Base-by-base conservation (phyloP, 2,888 invertebrate species). In the Syrphus vitripennis region DNA sequence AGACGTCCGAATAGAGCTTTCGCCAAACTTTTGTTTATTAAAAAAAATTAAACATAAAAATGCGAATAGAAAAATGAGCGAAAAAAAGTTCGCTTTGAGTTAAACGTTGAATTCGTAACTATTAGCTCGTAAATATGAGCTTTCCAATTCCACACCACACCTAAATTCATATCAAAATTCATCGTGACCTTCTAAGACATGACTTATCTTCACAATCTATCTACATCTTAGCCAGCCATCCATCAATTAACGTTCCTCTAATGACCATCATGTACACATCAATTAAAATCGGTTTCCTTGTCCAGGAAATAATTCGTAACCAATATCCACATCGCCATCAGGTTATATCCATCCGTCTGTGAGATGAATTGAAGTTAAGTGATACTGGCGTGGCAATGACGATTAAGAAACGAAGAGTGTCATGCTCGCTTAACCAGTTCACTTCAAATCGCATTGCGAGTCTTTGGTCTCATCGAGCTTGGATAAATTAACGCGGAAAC, bases 401-500 rank as follows among this genome's bases (percentile, higher is more conserved):
- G 83, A 53, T 53, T n/a, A 45, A n/a, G 16, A 24, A 42, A 63
- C 16, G 37, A 21, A 37, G 19, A n/a, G 16, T 61, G 40, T 26
- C 24, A 40, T 45, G 7, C 7, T 24, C 40, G 26, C 74, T 74
- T 31, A 77, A 86, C 84, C 77, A 75, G 77, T 86, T 34, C 14
- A 37, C n/a, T n/a, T n/a, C n/a, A n/a, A n/a, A 12, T 63, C 16
- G 16, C 37, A n/a, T 7, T n/a, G n/a, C 45, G 50, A 40, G 71
- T 59, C 59, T 72, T 53, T 48, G 53, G 78, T 21, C 67, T 59
- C 65, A 10, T 53, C 59, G 50, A 63, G 63, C 48, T 34, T 21
- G 21, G 70, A 82, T 86, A 74, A 86, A 86, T 86, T 82, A 82
- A 74, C 74, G 63, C 86, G 86, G 86, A 86, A 86, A 86, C 42